Evolutionary conservation across 2,888 invertebrate genomes (phyloP).

Genomic region (Harpalus rufipes): DNA sequence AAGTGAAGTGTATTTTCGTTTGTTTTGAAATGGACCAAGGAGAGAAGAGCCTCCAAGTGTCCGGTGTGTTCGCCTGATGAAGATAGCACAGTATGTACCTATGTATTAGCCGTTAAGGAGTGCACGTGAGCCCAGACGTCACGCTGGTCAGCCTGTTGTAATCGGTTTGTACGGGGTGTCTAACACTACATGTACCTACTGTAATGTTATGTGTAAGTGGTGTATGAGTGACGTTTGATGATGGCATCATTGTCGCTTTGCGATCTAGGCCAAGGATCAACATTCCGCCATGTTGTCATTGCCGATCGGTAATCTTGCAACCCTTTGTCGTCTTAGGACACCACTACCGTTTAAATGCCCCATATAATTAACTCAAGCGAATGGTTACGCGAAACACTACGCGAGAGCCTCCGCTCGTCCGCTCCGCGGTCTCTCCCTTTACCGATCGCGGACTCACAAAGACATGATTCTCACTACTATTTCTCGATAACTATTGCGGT

Average conservation of each 20-base stretch:
- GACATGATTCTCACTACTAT: too few relatives aligned
- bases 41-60: slow-evolving; percentile 49
- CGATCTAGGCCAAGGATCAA: slow-evolving; percentile 66
- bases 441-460: too few relatives aligned
- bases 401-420: not conserved
- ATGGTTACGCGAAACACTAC: not conserved
- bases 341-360: slow-evolving; percentile 18
- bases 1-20: slow-evolving; percentile 52
- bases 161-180: slow-evolving; percentile 41
- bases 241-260: not conserved
- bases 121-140: slow-evolving; percentile 60
- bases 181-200: slow-evolving; percentile 25
- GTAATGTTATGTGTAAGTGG: slow-evolving; percentile 21
- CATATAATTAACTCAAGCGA: not conserved
- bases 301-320: slow-evolving; percentile 60
- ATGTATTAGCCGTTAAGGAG: slow-evolving; percentile 6
- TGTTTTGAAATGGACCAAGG: slow-evolving; percentile 59
- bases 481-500: too few relatives aligned
- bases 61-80: slow-evolving; percentile 60
- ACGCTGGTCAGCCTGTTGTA: slow-evolving; percentile 23
- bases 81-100: slow-evolving; percentile 62
- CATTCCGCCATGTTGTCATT: slow-evolving; percentile 66
- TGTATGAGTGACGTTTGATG: slow-evolving; percentile 56
- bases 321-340: slow-evolving; percentile 54
- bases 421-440: not conserved